Conservation (phyloP, 1,140 invertebrate genomes). For the Danaus melanippus region DNA sequence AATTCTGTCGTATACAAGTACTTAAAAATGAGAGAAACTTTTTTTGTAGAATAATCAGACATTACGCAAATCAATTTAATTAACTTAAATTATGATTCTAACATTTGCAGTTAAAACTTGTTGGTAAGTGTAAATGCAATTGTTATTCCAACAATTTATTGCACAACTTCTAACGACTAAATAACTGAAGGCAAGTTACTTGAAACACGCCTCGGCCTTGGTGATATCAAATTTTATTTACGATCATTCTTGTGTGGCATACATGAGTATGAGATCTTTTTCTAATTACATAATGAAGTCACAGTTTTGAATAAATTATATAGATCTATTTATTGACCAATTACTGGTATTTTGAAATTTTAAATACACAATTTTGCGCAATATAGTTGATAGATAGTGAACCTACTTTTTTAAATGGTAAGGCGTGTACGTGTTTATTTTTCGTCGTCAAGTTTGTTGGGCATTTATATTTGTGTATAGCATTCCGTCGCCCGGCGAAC, state of each 20-base stretch:
- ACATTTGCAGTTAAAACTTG: neutral
- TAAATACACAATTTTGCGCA: no score
- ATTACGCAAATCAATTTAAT: no score
- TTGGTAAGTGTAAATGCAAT: conserved; percentile 12
- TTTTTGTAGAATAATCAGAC: no score
- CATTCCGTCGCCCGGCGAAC: conserved; percentile 25
- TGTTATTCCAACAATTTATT: conserved; percentile 20
- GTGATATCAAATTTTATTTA: conserved; percentile 17
- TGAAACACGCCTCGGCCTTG: conserved; percentile 21
- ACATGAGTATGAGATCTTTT: neutral
- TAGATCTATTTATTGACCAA: no score
- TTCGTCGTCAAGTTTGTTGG: no score
- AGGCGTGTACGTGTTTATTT: no score
- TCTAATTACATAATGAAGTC: conserved; percentile 1
- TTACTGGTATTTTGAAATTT: no score
- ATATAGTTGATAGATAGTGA: no score
- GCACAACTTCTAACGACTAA: conserved; percentile 15
- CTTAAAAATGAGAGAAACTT: no score
- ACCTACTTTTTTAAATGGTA: no score
- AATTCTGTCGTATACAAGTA: no score
- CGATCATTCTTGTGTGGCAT: conserved; percentile 3
- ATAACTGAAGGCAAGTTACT: conserved; percentile 13
- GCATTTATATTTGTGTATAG: conserved; percentile 16
- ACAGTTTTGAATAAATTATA: neutral
- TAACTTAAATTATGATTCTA: no score